phyloP scores from a whole-genome alignment of 2,888 invertebrate genomes.

The Pomacea canaliculata region DNA sequence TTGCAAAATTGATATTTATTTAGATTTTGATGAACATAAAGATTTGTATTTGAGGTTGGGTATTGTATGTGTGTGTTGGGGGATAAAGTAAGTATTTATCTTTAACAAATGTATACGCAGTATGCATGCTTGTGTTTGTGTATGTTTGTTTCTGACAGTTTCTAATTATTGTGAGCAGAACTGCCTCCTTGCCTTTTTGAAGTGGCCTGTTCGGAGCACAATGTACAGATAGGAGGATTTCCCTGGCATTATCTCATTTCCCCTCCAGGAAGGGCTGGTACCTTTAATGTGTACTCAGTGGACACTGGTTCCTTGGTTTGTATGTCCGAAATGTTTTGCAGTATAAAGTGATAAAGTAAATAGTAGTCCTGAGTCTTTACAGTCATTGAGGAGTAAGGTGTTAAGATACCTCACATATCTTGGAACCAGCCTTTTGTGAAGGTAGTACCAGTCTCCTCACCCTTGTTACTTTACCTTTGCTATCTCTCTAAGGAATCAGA shows the following conservation, averaged over 20 bases:
- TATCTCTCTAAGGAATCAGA: no score
- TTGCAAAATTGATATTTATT: background rate
- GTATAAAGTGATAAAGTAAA: background rate
- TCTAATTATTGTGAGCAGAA: conserved; percentile 36
- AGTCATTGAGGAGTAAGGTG: no score
- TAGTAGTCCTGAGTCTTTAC: no score
- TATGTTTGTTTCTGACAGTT: no score
- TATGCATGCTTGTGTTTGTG: no score
- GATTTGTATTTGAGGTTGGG: no score
- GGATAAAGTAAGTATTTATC: background rate
- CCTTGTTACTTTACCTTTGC: no score
- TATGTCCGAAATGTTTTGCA: background rate
- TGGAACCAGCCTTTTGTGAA: no score
- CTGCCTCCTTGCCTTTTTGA: conserved; percentile 56
- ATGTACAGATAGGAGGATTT: conserved; percentile 55
- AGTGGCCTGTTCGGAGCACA: conserved; percentile 53
- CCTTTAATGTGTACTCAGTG: conserved; percentile 45
- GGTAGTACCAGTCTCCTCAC: no score
- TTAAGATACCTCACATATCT: no score
- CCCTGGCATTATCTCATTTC: conserved; percentile 62
- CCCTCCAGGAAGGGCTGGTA: conserved; percentile 42
- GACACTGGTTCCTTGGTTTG: conserved; percentile 40
- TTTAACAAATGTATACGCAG: no score
- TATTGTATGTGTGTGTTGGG: background rate
- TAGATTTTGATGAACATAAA: no score